A percentile compares a stretch with the other conserved stretches of the same genome.
phyloP scores from a whole-genome alignment of 2,888 invertebrate species.

The Watsonalla cultraria region DNA sequence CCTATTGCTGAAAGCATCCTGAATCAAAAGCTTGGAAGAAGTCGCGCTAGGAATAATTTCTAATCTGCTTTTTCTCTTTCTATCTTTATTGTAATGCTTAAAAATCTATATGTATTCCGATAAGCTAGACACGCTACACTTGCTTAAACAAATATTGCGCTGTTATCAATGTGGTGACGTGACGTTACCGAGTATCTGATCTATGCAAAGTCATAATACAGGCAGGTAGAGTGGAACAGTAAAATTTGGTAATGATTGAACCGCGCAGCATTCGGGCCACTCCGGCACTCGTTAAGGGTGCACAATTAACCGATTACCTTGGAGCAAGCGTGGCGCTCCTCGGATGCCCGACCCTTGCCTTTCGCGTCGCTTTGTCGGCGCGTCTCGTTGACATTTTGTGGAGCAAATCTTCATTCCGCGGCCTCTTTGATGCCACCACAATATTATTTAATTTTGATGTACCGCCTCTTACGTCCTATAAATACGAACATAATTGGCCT shows the following conservation, averaged over 20 bases:
- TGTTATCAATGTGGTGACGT: too few species aligned
- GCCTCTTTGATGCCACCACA: slow-evolving; percentile 59
- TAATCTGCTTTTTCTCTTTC: too few species aligned
- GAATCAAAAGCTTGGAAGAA: too few species aligned
- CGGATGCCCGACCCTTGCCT: slow-evolving; percentile 42
- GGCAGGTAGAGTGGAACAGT: too few species aligned
- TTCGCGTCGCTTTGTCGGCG: slow-evolving; percentile 58
- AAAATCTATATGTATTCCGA: too few species aligned
- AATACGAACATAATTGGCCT: neutral
- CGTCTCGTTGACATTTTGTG: slow-evolving; percentile 71
- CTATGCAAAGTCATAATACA: too few species aligned
- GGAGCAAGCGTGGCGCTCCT: slow-evolving; percentile 55
- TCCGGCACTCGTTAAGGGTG: slow-evolving; percentile 42
- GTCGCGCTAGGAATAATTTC: too few species aligned
- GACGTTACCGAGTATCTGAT: too few species aligned
- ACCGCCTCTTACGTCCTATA: slow-evolving; percentile 37
- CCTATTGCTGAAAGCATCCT: too few species aligned
- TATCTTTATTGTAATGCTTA: too few species aligned
- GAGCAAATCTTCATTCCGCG: slow-evolving; percentile 76
- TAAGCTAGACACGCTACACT: too few species aligned
- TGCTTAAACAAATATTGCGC: too few species aligned
- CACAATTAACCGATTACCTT: slow-evolving; percentile 66
- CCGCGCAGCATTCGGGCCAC: slow-evolving; percentile 6
- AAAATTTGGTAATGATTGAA: neutral
- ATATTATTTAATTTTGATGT: slow-evolving; percentile 68